Conservation (phyloP, 2,113 vertebrate species). For the Saccopteryx leptura region DNA sequence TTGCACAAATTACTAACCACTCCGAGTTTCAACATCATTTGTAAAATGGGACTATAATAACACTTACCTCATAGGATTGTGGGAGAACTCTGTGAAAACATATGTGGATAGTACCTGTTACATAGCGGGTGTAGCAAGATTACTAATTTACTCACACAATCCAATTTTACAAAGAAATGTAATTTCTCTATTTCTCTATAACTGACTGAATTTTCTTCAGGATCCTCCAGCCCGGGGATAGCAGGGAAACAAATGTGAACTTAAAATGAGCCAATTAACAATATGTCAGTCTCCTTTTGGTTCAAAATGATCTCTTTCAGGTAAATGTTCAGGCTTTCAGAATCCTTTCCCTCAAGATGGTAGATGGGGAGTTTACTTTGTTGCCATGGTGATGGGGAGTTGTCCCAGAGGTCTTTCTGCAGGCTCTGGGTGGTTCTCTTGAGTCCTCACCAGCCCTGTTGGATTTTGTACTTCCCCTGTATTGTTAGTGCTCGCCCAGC, state of each 20-base stretch:
- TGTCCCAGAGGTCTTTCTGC: not conserved
- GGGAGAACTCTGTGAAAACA: conserved; percentile 72
- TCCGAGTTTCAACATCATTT: conserved; percentile 77
- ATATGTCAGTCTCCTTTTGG: conserved; percentile 77
- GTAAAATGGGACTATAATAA: conserved; percentile 79
- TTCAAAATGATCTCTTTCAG: conserved; percentile 71
- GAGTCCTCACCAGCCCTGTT: not conserved
- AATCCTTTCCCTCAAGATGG: conserved; percentile 28
- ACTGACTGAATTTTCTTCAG: conserved; percentile 79
- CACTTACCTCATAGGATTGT: conserved; percentile 67
- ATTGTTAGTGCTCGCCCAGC: not conserved
- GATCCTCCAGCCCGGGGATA: conserved; percentile 74
- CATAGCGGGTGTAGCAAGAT: conserved; percentile 78
- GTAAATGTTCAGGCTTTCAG: conserved; percentile 65
- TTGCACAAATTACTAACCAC: conserved; percentile 76
- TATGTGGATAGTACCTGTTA: conserved; percentile 76
- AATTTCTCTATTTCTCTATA: conserved; percentile 81
- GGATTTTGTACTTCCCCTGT: not conserved
- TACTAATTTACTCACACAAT: conserved; percentile 78
- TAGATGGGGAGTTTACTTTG: not conserved
- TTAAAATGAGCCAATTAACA: conserved; percentile 83
- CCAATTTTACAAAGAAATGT: conserved; percentile 76
- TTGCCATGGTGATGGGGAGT: not conserved
- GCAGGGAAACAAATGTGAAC: conserved; percentile 78
- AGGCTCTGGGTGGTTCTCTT: not conserved